phyloP scores from a whole-genome alignment of 2,888 invertebrate species.

The Tubulanus polymorphus region DNA sequence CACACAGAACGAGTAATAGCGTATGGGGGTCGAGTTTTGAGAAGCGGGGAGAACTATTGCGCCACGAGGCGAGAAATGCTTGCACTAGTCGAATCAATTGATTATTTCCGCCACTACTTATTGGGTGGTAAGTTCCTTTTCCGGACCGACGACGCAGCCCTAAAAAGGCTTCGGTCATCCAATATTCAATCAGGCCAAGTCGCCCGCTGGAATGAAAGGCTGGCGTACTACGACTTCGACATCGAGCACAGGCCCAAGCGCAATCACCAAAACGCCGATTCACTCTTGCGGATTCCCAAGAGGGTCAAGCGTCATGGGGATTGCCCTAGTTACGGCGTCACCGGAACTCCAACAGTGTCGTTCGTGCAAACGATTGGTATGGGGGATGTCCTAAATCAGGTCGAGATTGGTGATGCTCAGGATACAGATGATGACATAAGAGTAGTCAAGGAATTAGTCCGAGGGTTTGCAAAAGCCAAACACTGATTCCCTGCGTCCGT shows the following conservation, averaged over 20 bases:
- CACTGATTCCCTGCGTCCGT: no score
- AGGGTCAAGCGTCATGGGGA: no score
- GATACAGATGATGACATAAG: no score
- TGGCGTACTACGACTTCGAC: conserved; percentile 13
- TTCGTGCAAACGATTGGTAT: no score
- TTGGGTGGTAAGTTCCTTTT: conserved; percentile 10
- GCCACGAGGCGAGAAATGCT: conserved; percentile 16
- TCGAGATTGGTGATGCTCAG: no score
- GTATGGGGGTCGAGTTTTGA: conserved; percentile 7
- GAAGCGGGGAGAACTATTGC: conserved; percentile 11
- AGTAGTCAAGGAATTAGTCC: no score
- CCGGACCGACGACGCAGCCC: conserved; percentile 12
- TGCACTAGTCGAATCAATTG: conserved; percentile 10
- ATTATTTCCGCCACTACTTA: conserved; percentile 16
- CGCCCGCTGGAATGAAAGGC: conserved; percentile 14
- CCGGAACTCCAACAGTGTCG: no score
- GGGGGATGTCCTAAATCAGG: no score
- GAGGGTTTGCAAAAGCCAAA: no score
- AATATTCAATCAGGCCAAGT: conserved; percentile 10
- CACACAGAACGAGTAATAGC: conserved; percentile 4
- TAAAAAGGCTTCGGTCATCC: conserved; percentile 11
- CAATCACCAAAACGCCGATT: conserved; percentile 16
- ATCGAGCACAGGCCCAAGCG: conserved; percentile 12
- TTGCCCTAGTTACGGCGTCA: no score
- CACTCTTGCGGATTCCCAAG: conserved; percentile 7